phyloP scores from a whole-genome alignment of 2,797 vertebrate species.

The Adrianichthys oophorus region DNA sequence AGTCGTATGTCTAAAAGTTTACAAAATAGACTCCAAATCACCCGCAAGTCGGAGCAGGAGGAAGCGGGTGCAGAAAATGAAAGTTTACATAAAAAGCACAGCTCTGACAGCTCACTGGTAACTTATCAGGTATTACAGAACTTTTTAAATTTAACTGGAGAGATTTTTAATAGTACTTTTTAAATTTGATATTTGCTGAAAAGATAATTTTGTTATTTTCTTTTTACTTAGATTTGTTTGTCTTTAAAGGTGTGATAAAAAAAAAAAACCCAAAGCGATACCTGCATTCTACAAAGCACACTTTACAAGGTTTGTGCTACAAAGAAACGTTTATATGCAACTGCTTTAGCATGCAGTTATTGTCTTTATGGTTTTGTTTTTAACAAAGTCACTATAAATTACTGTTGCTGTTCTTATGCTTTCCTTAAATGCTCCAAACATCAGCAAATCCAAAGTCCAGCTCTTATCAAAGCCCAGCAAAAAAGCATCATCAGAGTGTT shows the following conservation, averaged over 20 bases:
- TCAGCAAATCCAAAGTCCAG: conserved; percentile 27
- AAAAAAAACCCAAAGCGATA: conserved; percentile 32
- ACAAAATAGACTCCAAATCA: too few relatives aligned
- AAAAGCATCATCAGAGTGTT: conserved; percentile 30
- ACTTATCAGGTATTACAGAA: conserved; percentile 16
- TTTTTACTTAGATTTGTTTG: not conserved
- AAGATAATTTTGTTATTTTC: conserved; percentile 6
- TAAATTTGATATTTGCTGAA: conserved; percentile 16
- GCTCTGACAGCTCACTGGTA: conserved; percentile 21
- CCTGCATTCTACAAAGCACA: conserved; percentile 15
- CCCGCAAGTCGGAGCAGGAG: too few relatives aligned
- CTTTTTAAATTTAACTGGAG: conserved; percentile 19
- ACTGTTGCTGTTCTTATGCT: conserved; percentile 44
- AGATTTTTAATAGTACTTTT: conserved; percentile 43
- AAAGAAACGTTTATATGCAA: conserved; percentile 28
- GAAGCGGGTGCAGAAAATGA: too few relatives aligned
- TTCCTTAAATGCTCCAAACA: conserved; percentile 21
- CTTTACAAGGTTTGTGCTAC: conserved; percentile 13
- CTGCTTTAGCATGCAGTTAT: conserved; percentile 22
- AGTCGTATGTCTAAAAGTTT: conserved; percentile 37
- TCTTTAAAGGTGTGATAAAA: conserved; percentile 14
- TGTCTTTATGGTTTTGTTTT: conserved; percentile 13
- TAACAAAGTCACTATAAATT: conserved; percentile 10
- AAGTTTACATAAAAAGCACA: conserved; percentile 36
- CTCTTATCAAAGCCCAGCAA: conserved; percentile 35